Conservation (phyloP, 1,140 invertebrate species). For the Neomicropteryx cornuta region DNA sequence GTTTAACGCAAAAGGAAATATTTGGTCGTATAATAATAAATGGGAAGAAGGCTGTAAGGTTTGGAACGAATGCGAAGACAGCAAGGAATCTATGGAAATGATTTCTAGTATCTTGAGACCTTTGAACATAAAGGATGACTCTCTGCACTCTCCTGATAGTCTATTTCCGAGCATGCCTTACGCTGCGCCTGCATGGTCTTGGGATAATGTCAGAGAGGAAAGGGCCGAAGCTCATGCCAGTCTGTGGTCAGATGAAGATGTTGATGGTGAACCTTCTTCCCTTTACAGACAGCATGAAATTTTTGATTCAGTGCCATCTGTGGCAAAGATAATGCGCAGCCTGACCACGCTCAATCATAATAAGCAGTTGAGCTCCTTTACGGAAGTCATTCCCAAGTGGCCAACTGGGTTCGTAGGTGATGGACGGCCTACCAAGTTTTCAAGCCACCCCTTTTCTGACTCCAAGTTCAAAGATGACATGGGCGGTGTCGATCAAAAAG, state of each 20-base stretch:
- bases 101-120: slow-evolving; percentile 30
- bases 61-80: slow-evolving; percentile 17
- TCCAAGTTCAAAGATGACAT: slow-evolving; percentile 5
- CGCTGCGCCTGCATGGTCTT: too few species aligned
- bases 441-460: slow-evolving; percentile 11
- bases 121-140: slow-evolving; percentile 26
- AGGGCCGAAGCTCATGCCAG: too few species aligned
- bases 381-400: slow-evolving; percentile 39
- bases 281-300: slow-evolving; percentile 26
- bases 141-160: too few species aligned
- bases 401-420: slow-evolving; percentile 12
- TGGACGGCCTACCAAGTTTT: slow-evolving; percentile 4
- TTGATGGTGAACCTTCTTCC: slow-evolving; percentile 22
- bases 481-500: slow-evolving; percentile 19
- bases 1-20: too few species aligned
- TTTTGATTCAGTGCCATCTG: slow-evolving; percentile 26
- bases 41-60: too few species aligned
- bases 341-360: slow-evolving; percentile 43
- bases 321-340: slow-evolving; percentile 31
- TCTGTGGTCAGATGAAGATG: too few species aligned
- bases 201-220: too few species aligned
- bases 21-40: too few species aligned
- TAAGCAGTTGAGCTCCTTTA: slow-evolving; percentile 43
- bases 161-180: too few species aligned
- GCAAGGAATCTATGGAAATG: slow-evolving; percentile 20